Conservation (phyloP, 2,888 invertebrate species). For the Dione juno region DNA sequence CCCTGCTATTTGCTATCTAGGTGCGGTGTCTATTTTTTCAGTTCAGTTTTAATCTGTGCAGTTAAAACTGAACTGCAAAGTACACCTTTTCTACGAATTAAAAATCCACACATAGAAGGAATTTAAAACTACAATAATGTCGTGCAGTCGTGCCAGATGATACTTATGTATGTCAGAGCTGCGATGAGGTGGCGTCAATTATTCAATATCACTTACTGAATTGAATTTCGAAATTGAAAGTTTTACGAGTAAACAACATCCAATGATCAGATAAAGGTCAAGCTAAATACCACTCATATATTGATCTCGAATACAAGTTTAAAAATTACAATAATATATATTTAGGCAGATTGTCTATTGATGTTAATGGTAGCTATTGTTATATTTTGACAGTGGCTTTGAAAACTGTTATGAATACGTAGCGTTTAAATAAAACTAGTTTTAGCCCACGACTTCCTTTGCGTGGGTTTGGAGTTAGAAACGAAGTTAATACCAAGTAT, state of each 20-base stretch:
- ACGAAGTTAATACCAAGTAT: constrained; percentile 2
- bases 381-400: constrained; percentile 25
- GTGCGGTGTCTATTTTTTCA: too few relatives aligned
- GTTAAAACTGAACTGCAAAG: too few relatives aligned
- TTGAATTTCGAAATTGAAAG: constrained; percentile 13
- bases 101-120: not conserved
- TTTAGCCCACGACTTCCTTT: constrained; percentile 29
- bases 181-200: constrained; percentile 4
- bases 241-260: constrained; percentile 3
- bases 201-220: constrained; percentile 16
- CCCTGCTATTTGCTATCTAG: too few relatives aligned
- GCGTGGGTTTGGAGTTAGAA: constrained; percentile 26
- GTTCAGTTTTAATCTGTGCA: too few relatives aligned
- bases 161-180: not conserved
- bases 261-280: not conserved
- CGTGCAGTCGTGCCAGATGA: not conserved
- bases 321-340: constrained; percentile 15
- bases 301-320: not conserved
- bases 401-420: constrained; percentile 10
- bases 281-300: constrained; percentile 14
- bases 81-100: too few relatives aligned
- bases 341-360: constrained; percentile 14
- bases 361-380: constrained; percentile 11
- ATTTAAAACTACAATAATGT: not conserved
- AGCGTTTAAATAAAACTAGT: constrained; percentile 27